These are phyloP conservation scores for Metacarcinus magister DNA, from an alignment of 2,888 invertebrate species.

Conservation along the genomic window DNA sequence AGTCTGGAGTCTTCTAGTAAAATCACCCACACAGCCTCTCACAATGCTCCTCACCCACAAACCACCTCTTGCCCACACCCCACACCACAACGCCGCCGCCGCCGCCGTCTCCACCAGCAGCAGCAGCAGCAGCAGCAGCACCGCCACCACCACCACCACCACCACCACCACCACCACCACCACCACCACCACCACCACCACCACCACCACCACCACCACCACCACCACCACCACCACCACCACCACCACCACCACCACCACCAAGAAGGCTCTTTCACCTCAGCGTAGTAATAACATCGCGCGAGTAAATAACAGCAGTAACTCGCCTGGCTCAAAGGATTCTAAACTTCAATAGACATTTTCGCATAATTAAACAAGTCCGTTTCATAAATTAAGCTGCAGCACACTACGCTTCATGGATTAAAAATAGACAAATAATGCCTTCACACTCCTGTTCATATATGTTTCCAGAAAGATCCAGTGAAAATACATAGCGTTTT, in stretches of 20 bases:
- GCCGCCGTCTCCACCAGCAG: background rate
- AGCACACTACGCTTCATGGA: slow-evolving; percentile 27
- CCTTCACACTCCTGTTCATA: background rate
- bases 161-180: background rate
- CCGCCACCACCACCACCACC: background rate
- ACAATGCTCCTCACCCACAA: background rate
- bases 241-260: background rate
- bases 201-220: background rate
- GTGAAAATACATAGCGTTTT: background rate
- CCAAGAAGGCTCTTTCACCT: slow-evolving; percentile 8
- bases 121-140: background rate
- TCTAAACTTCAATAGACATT: slow-evolving; percentile 44
- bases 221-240: background rate
- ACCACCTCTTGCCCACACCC: background rate
- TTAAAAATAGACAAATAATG: slow-evolving; percentile 45
- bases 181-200: background rate
- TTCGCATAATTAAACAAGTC: slow-evolving; percentile 35
- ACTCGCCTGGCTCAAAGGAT: slow-evolving; percentile 35
- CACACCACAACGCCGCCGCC: background rate
- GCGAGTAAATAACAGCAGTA: slow-evolving; percentile 27
- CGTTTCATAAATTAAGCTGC: slow-evolving; percentile 15
- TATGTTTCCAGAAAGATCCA: background rate
- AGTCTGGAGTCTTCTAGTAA: background rate
- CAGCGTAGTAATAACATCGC: background rate
- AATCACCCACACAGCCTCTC: background rate